Evolutionary conservation across 2,888 invertebrate species (phyloP), one percentile per base, ranked within the genome.

Genomic region (Agrotis ipsilon): DNA sequence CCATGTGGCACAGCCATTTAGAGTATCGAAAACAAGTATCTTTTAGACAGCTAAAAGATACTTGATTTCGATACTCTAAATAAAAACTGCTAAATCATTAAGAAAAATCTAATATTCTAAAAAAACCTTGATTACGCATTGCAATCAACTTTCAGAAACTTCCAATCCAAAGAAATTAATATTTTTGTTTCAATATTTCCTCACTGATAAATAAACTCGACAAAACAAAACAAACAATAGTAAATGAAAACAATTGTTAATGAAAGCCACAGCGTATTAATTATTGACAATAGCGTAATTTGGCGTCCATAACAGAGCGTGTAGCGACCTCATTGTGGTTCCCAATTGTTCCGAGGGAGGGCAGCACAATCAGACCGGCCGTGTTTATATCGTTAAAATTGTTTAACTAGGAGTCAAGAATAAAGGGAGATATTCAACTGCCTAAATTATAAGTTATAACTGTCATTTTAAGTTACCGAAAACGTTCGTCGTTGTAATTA

Each of bases 281-380:
- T 70, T 58, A 78, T 64, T 52, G 68, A 80, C 72, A 78, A 83
- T 68, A 51, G 58, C 43, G 68, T 64, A 68, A 83, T 83, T 82
- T 68, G 72, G 72, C 75, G 69, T 45, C 46, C 66, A 68, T 73
- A 69, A 70, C 68, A 39, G 67, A 69, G 58, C 64, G 67, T 68
- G 72, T 69, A 68, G 68, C 62, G 65, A 70, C 51, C 74, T 55
- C 60, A 63, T 84, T 83, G 84, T 72, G 83, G 84, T 77, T 46
- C 21, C 49, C 59, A 32, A 84, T 80, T 80, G 82, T 80, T 82
- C 75, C 64, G 46, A 63, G 54, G 73, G 74, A 77, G 74, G 57
- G 57, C 63, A 24, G 24, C 62, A 81, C 84, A 75, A 83, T 80
- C 80, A 59, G 51, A 67, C 32, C 55, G 51, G 27, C 62, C 70